Conservation (phyloP, 1,140 invertebrate species). For the Lasioglossum albipes region DNA sequence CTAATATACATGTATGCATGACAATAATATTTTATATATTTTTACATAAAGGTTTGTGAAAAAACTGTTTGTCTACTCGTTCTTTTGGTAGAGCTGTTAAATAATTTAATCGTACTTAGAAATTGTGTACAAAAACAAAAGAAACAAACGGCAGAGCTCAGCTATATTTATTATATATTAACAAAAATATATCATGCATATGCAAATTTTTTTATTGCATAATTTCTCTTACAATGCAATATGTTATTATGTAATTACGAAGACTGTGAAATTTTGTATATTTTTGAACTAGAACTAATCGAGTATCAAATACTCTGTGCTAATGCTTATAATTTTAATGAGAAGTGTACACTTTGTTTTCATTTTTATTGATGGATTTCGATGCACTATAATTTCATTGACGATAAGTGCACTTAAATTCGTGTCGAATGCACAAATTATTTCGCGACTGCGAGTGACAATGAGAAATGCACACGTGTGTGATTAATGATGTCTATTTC, state of each 20-base stretch:
- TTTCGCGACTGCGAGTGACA: slow-evolving; percentile 19
- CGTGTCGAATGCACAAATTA: slow-evolving; percentile 33
- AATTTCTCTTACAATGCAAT: slow-evolving; percentile 12
- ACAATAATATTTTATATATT: slow-evolving; percentile 52
- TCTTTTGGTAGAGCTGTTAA: slow-evolving; percentile 13
- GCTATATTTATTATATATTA: slow-evolving; percentile 19
- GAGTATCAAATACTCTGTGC: slow-evolving; percentile 3
- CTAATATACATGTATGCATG: slow-evolving; percentile 39
- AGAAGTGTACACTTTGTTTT: slow-evolving; percentile 3
- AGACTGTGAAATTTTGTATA: slow-evolving; percentile 19
- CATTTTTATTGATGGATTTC: slow-evolving; percentile 30
- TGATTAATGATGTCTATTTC: slow-evolving; percentile 65
- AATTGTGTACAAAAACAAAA: slow-evolving; percentile 5
- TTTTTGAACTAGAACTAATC: slow-evolving; percentile 27
- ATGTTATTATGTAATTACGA: slow-evolving; percentile 2
- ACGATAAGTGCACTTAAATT: slow-evolving; percentile 53
- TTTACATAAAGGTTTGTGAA: slow-evolving; percentile 43
- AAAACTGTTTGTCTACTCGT: slow-evolving; percentile 33
- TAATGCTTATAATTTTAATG: slow-evolving; percentile 25
- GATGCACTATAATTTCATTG: slow-evolving; percentile 25
- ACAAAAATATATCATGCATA: slow-evolving; percentile 13
- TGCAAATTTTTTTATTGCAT: slow-evolving; percentile 6
- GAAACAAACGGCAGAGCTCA: background rate
- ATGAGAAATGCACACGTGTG: slow-evolving; percentile 31
- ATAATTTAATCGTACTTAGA: slow-evolving; percentile 27